These are phyloP conservation scores for Daubentonia madagascariensis DNA, from an alignment of 2,113 vertebrate species.

Conservation along the genomic window DNA sequence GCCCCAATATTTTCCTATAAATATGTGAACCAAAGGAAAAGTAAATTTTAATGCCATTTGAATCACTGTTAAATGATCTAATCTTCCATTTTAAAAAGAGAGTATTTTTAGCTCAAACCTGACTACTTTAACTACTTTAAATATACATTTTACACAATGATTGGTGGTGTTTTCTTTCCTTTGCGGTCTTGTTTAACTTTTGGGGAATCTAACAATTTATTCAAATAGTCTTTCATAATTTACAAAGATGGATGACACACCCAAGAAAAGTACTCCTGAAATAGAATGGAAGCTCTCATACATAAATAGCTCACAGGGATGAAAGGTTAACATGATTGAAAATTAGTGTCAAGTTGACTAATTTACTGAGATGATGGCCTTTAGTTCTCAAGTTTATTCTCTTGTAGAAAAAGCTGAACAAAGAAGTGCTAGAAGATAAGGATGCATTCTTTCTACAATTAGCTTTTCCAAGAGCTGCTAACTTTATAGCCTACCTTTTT, in stretches of 20 bases:
- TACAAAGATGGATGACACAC: neutral
- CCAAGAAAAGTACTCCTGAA: neutral
- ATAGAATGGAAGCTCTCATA: neutral
- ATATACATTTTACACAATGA: neutral
- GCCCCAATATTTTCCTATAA: neutral
- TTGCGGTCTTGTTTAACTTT: slow-evolving; percentile 24
- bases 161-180: neutral
- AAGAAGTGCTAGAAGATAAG: neutral
- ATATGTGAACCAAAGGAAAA: neutral
- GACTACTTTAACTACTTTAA: neutral
- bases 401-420: neutral
- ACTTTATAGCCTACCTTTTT: neutral
- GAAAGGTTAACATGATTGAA: slow-evolving; percentile 23
- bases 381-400: neutral
- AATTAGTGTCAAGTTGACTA: neutral
- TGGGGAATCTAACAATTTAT: neutral
- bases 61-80: neutral
- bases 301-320: neutral
- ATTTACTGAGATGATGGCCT: neutral
- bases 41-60: neutral
- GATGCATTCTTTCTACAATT: neutral
- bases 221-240: slow-evolving; percentile 20
- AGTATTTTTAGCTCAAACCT: neutral
- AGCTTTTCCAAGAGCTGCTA: neutral
- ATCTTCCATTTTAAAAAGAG: neutral